A percentile compares a stretch with the other conserved stretches of the same genome.
Conservation (phyloP, 2,113 vertebrate genomes). For the Clinocottus analis region DNA sequence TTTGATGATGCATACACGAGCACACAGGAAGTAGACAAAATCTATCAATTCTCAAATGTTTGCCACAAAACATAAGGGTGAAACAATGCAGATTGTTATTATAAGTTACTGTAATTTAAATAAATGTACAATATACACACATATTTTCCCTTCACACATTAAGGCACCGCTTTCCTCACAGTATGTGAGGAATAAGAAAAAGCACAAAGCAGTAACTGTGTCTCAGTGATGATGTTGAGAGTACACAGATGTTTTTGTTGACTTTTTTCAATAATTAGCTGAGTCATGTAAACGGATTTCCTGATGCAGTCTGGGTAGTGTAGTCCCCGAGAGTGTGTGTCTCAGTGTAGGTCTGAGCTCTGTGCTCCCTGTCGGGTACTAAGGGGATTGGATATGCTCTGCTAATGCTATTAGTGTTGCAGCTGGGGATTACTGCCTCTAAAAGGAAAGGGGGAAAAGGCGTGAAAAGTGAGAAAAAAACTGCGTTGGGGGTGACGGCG, state of each 20-base stretch:
- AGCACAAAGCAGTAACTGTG: neutral
- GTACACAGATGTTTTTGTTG: neutral
- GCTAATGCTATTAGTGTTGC: constrained; percentile 78
- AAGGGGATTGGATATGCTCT: constrained; percentile 80
- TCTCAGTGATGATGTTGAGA: neutral
- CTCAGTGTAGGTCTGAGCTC: constrained; percentile 61
- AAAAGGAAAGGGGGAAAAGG: constrained; percentile 63
- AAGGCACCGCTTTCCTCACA: neutral
- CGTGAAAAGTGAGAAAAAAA: constrained; percentile 68
- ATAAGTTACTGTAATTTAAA: neutral
- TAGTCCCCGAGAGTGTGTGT: constrained; percentile 61
- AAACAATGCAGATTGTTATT: neutral
- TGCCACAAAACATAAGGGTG: neutral
- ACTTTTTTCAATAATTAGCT: constrained; percentile 7
- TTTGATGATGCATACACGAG: neutral
- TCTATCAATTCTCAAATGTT: neutral
- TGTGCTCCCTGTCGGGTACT: constrained; percentile 52
- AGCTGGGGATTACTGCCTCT: constrained; percentile 75
- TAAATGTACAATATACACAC: neutral
- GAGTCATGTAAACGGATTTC: constrained; percentile 20
- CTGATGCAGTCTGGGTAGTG: constrained; percentile 66
- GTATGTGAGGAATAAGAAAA: neutral
- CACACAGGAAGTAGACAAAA: neutral
- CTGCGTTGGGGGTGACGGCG: constrained; percentile 44
- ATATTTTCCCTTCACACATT: neutral